Conservation (phyloP, 2,113 vertebrate genomes). For the Ctenomys sociabilis region DNA sequence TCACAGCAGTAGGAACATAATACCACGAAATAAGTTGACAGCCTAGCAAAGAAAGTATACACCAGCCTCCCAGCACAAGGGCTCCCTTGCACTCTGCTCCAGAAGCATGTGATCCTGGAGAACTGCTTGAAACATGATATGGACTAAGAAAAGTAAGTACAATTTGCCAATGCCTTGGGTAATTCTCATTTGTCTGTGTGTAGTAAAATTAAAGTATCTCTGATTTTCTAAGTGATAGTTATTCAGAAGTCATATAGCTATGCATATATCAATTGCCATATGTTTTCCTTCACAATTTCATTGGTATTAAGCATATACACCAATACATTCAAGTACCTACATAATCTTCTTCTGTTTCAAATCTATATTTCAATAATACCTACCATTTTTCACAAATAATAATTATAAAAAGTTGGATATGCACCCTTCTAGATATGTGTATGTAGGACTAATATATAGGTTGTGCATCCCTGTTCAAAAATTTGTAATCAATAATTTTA, state of each 20-base stretch:
- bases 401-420: not conserved
- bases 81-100: not conserved
- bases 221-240: not conserved
- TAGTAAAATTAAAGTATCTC: not conserved
- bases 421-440: not conserved
- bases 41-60: not conserved
- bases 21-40: not conserved
- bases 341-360: not conserved
- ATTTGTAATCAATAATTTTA: not conserved
- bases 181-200: not conserved
- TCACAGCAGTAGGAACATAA: not conserved
- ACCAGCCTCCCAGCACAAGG: not conserved
- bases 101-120: not conserved
- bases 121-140: not conserved
- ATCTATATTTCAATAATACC: not conserved
- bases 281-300: not conserved
- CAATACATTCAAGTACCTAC: not conserved
- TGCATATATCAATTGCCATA: not conserved
- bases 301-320: conserved; percentile 2
- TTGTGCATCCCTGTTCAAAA: not conserved
- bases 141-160: not conserved
- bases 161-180: not conserved
- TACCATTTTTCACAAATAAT: not conserved
- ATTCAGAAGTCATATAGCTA: not conserved
- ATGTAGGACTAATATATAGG: not conserved